phyloP scores from a whole-genome alignment of 2,113 vertebrate genomes.

The Podarcis muralis region DNA sequence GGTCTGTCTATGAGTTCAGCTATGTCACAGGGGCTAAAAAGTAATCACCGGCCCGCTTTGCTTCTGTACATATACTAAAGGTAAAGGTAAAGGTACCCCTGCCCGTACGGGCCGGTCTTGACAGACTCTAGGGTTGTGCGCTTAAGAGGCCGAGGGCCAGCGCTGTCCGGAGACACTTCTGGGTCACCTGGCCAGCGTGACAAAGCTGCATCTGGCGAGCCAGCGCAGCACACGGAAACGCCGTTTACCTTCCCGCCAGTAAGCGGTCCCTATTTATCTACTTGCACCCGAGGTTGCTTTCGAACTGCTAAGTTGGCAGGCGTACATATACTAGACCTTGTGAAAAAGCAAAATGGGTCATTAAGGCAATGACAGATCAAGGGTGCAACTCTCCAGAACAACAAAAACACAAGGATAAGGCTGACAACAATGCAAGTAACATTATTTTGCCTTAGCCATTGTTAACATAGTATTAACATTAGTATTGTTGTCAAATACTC shows the following conservation, averaged over 20 bases:
- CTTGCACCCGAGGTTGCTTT: too few species aligned
- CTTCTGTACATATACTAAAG: constrained; percentile 1
- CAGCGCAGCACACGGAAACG: too few species aligned
- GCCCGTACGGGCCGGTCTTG: too few species aligned
- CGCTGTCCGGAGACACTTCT: too few species aligned
- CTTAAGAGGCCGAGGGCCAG: too few species aligned
- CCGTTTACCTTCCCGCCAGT: too few species aligned
- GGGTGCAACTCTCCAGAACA: background rate
- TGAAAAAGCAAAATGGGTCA: constrained; percentile 10
- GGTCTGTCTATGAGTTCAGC: background rate
- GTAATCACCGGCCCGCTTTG: constrained; percentile 20
- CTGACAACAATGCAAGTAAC: background rate
- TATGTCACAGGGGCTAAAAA: constrained; percentile 2
- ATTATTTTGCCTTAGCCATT: background rate
- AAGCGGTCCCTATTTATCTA: too few species aligned
- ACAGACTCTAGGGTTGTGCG: too few species aligned
- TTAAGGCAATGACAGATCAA: background rate
- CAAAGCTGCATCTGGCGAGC: too few species aligned
- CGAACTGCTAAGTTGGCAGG: too few species aligned
- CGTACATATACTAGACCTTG: constrained; percentile 6
- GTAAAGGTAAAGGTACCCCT: too few species aligned
- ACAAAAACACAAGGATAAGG: background rate
- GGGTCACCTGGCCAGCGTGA: too few species aligned
- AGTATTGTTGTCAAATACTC: background rate
- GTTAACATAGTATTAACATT: background rate